These are phyloP conservation scores for Cryptocephalus primarius DNA, from an alignment of 2,888 invertebrate species.

Conservation along the genomic window DNA sequence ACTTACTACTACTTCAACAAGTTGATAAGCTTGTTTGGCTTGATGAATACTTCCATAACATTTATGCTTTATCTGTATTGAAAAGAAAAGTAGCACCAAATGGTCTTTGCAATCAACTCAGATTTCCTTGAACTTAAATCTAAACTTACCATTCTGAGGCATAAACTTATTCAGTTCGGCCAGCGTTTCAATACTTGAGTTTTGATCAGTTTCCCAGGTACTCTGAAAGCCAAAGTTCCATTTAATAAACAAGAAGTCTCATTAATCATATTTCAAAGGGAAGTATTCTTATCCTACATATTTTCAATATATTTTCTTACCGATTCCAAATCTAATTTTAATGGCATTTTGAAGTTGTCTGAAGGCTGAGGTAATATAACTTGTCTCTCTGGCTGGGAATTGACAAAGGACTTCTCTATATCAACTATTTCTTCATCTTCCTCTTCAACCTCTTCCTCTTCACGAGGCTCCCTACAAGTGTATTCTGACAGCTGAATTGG, in stretches of 20 bases:
- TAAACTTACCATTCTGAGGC: slow-evolving; percentile 30
- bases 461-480: slow-evolving; percentile 39
- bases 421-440: slow-evolving; percentile 13
- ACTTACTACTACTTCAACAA: too few species aligned
- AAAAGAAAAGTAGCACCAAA: too few species aligned
- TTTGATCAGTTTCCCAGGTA: slow-evolving; percentile 31
- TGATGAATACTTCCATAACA: too few species aligned
- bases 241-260: too few species aligned
- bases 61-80: too few species aligned
- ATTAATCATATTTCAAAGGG: too few species aligned
- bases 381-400: not conserved
- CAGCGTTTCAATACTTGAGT: slow-evolving; percentile 41
- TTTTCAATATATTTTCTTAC: slow-evolving; percentile 37
- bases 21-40: too few species aligned
- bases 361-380: slow-evolving; percentile 28
- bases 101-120: too few species aligned
- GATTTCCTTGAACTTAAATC: too few species aligned
- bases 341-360: slow-evolving; percentile 20
- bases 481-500: slow-evolving; percentile 39
- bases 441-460: slow-evolving; percentile 22
- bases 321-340: slow-evolving; percentile 58
- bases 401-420: slow-evolving; percentile 1
- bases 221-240: slow-evolving; percentile 23
- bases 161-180: slow-evolving; percentile 52
- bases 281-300: too few species aligned